Evolutionary conservation across 2,797 vertebrate species (phyloP).

Genomic region (Artibeus lituratus): DNA sequence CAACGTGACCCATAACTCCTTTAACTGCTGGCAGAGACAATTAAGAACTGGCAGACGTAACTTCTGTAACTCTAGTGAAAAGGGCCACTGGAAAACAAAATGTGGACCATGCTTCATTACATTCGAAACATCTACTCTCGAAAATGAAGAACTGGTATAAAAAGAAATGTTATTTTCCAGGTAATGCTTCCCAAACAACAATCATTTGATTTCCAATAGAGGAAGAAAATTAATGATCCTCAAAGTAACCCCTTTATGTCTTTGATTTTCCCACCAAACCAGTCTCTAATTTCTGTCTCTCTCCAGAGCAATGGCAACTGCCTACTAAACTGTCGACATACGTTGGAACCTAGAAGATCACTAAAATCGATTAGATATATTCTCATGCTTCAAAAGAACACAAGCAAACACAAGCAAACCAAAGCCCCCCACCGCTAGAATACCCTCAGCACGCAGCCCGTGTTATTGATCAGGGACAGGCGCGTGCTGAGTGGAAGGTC

Average conservation of each 20-base stretch:
- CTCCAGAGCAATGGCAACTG: neutral
- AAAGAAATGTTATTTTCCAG: neutral
- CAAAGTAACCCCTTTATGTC: neutral
- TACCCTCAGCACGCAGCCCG: fast-evolving
- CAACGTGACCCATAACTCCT: neutral
- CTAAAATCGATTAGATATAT: neutral
- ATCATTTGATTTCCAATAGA: neutral
- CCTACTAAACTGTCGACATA: neutral
- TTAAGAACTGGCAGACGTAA: neutral
- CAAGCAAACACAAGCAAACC: neutral
- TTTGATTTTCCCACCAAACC: slow-evolving; percentile 1
- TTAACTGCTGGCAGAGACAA: neutral
- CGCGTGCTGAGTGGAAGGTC: fast-evolving
- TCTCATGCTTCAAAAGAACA: neutral
- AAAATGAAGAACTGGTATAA: neutral
- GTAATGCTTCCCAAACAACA: neutral
- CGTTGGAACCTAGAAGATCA: neutral
- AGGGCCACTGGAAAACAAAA: neutral
- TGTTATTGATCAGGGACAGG: fast-evolving
- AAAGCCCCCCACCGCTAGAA: neutral
- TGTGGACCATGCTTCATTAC: neutral
- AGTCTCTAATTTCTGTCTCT: neutral
- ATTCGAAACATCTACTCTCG: neutral
- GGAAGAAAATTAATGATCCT: neutral
- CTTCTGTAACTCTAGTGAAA: neutral